Base-by-base conservation (phyloP, 1,140 invertebrate species). In the Cydia splendana region DNA sequence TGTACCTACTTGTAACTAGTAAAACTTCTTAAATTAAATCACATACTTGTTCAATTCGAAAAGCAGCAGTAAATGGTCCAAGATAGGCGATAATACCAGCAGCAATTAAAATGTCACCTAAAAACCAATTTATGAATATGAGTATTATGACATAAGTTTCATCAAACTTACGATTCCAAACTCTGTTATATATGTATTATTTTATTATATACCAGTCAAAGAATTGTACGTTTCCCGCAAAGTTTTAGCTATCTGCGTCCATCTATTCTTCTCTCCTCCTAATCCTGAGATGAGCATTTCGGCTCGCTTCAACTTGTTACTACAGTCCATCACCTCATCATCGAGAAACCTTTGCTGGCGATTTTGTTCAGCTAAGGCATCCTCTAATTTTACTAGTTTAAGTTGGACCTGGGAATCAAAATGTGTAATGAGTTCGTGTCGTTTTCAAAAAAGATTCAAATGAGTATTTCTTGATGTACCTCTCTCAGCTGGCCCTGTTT, bases 241-340 rank as follows among this genome's bases (percentile, higher is more conserved):
- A 34, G 93, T 88, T 83, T 96, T 95, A 0, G 98, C 98, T 12
- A 96, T 96, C 51, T 95, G 92, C 1, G 95, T 96, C 98, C 98
- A 99, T 76, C 96, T 95, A 9, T 94, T 94, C 85, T 97, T 96
- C 91, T 98, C 96, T 76, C 97, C 96, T 4, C 97, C 97, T 13
- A 98, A 91, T 0, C 97, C 97, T 7, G 96, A 96, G 71, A 99
- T 98, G 67, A 99, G 94, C 93, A 99, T 98, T 88, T 99, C 97
- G 0, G 99, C 98, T 78, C 98, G 94, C 84, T 97, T 96, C 53
- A 99, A 90, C 91, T 99, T 99, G 81, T 97, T 96, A 42, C 97
- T 96, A 83, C 98, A 99, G 15, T 96, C 94, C 79, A 97, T 95
- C 30, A 98, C 97, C 86, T 99, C 97, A 67, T 95, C 93, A 34